Percentiles rank a stretch among this genome's conserved stretches.
Evolutionary conservation across 2,113 vertebrate genomes (phyloP).

Genomic region (Bolborhynchus lineola): DNA sequence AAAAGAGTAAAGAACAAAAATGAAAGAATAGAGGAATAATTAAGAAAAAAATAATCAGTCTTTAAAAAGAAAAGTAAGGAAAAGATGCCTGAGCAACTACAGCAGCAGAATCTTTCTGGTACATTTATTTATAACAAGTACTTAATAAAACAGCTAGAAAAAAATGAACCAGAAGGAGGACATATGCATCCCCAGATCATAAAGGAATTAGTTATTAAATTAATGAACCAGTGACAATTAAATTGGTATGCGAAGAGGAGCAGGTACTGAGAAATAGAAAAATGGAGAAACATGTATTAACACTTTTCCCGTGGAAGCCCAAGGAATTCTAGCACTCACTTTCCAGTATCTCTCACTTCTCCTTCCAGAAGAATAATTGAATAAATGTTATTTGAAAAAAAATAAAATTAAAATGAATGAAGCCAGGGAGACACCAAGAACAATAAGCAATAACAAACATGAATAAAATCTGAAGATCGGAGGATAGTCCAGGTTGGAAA

Average conservation of each 20-base stretch:
- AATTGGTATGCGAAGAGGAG: neutral
- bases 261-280: neutral
- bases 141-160: constrained; percentile 22
- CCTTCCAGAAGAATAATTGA: neutral
- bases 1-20: neutral
- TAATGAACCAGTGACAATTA: neutral
- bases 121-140: constrained; percentile 33
- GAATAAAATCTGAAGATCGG: neutral
- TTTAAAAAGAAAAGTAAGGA: neutral
- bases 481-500: neutral
- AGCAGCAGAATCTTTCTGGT: neutral
- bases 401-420: neutral
- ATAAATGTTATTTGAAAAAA: neutral
- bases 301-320: neutral
- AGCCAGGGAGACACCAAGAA: neutral
- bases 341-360: neutral
- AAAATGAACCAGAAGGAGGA: neutral
- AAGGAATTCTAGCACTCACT: neutral
- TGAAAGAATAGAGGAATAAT: neutral
- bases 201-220: constrained; percentile 6
- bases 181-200: neutral
- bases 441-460: neutral
- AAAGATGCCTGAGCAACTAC: neutral
- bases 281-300: neutral
- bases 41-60: neutral